A percentile compares a stretch with the other conserved stretches of the same genome.
phyloP scores from a whole-genome alignment of 2,797 vertebrate genomes.

The Premnoplex brunnescens region DNA sequence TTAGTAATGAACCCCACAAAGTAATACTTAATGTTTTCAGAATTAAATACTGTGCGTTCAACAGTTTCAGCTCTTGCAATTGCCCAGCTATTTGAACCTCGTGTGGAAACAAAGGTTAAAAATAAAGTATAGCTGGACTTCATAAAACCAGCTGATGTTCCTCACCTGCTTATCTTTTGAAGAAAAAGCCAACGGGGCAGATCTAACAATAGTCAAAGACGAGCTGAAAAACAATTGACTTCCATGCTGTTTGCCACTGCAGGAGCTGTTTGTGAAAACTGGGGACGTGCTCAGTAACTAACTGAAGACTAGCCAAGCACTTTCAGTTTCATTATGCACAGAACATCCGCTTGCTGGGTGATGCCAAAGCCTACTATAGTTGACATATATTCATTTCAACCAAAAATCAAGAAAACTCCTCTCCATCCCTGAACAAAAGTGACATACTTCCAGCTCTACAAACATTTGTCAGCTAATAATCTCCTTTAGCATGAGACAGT shows the following conservation, averaged over 20 bases:
- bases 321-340: neutral
- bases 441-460: slow-evolving; percentile 52
- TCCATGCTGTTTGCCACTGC: neutral
- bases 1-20: slow-evolving; percentile 67
- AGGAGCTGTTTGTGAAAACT: slow-evolving; percentile 23
- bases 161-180: slow-evolving; percentile 28
- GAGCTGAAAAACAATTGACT: slow-evolving; percentile 19
- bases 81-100: neutral
- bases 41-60: slow-evolving; percentile 47
- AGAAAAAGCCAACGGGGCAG: neutral
- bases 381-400: slow-evolving; percentile 22
- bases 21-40: slow-evolving; percentile 23
- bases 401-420: slow-evolving; percentile 20
- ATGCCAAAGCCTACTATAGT: neutral
- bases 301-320: slow-evolving; percentile 15
- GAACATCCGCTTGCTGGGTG: slow-evolving; percentile 22
- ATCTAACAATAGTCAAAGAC: neutral
- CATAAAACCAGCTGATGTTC: neutral
- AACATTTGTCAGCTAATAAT: slow-evolving; percentile 50
- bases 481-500: slow-evolving; percentile 50
- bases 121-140: neutral
- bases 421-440: slow-evolving; percentile 37
- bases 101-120: neutral
- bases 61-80: slow-evolving; percentile 47
- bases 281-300: neutral